Conservation (phyloP, 2,888 invertebrate species). For the Anthrax anthrax region DNA sequence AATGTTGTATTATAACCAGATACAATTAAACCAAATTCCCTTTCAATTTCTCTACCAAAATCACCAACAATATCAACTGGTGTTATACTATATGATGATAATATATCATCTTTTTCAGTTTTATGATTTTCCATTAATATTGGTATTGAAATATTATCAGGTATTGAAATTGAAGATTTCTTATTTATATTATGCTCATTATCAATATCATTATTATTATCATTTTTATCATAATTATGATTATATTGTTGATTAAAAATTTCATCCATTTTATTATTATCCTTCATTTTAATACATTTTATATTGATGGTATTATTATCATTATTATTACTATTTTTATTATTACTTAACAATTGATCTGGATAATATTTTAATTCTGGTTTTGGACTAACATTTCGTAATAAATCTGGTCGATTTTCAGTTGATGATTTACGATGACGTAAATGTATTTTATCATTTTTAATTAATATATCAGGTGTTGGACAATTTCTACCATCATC, state of each 20-base stretch:
- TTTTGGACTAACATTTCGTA: constrained; percentile 22
- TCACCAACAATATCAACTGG: constrained; percentile 30
- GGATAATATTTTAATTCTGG: constrained; percentile 3
- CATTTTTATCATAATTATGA: not conserved
- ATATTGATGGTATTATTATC: not conserved
- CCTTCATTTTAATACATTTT: too few species aligned
- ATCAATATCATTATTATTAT: not conserved
- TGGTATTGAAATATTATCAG: constrained; percentile 9
- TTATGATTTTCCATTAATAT: constrained; percentile 3
- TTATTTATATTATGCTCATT: not conserved
- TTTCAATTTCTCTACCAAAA: constrained; percentile 28
- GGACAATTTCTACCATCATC: constrained; percentile 14
- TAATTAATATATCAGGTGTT: constrained; percentile 27
- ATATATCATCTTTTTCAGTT: constrained; percentile 17
- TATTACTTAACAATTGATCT: not conserved
- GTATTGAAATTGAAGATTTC: constrained; percentile 3
- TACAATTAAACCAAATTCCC: constrained; percentile 28
- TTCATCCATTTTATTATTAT: not conserved
- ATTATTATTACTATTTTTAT: not conserved
- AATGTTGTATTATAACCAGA: constrained; percentile 23
- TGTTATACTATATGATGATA: constrained; percentile 16
- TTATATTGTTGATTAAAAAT: too few species aligned
- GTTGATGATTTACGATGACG: constrained; percentile 4
- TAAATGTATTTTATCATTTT: constrained; percentile 16
- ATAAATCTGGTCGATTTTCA: constrained; percentile 23